phyloP scores from a whole-genome alignment of 1,140 invertebrate genomes.

The Drosophila simulans region DNA sequence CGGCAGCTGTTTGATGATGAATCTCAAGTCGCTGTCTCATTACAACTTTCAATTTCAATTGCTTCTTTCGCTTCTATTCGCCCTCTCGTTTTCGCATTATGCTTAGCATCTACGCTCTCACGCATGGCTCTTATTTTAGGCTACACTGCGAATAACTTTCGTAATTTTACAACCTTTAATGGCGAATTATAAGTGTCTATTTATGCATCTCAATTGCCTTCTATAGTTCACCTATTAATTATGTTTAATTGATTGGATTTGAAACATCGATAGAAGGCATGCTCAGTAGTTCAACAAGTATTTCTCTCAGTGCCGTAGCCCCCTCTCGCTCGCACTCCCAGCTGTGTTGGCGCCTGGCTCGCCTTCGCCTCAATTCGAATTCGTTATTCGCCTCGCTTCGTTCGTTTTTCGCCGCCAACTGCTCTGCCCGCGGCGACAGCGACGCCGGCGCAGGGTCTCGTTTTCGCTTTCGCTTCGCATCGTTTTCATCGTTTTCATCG shows the following conservation, averaged over 20 bases:
- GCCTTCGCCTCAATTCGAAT: constrained; percentile 59
- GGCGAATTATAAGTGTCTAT: background rate
- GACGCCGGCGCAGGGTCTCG: constrained; percentile 27
- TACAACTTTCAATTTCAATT: constrained; percentile 82
- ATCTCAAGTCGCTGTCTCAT: constrained; percentile 61
- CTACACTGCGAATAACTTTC: constrained; percentile 1
- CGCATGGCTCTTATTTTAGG: constrained; percentile 20
- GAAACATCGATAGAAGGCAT: too few relatives aligned
- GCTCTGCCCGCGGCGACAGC: constrained; percentile 34
- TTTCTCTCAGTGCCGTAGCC: background rate
- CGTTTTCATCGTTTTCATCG: constrained; percentile 20
- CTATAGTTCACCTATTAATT: background rate
- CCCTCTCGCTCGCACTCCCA: constrained; percentile 1
- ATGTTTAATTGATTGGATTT: too few relatives aligned
- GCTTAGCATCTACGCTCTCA: constrained; percentile 31
- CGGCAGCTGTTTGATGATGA: constrained; percentile 74
- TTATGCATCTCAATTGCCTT: background rate
- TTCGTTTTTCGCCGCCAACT: constrained; percentile 40
- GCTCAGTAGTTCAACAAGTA: background rate
- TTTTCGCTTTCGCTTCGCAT: constrained; percentile 56
- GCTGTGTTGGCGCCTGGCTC: constrained; percentile 16
- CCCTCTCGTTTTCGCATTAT: constrained; percentile 28
- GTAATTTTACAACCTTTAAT: background rate
- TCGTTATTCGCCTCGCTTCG: constrained; percentile 40
- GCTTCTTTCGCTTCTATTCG: constrained; percentile 31